Conservation (phyloP, 2,797 vertebrate genomes). For the Acipenser oxyrinchus region DNA sequence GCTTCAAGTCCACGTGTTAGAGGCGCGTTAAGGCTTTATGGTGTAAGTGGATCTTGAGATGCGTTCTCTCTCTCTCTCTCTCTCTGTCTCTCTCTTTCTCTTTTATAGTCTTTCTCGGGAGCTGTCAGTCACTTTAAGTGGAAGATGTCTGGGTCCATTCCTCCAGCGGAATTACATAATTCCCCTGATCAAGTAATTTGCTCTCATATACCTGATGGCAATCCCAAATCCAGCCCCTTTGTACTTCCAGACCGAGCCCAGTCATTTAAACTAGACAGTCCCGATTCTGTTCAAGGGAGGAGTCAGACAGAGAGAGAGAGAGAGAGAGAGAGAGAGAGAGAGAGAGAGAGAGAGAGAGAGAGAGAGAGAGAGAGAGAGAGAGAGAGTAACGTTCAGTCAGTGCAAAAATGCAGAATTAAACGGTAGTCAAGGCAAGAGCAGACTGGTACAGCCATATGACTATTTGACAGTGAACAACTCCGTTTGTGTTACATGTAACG, state of each 20-base stretch:
- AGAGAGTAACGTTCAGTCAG: too few species aligned
- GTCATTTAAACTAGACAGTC: constrained; percentile 18
- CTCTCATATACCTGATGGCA: constrained; percentile 42
- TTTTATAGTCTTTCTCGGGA: constrained; percentile 58
- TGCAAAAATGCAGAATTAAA: too few species aligned
- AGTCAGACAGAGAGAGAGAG: constrained; percentile 26
- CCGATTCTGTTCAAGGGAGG: constrained; percentile 28
- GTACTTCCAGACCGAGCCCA: constrained; percentile 24
- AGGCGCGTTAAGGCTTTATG: constrained; percentile 32
- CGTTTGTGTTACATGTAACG: too few species aligned
- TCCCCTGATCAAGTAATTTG: constrained; percentile 50
- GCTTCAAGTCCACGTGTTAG: constrained; percentile 42
- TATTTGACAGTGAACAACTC: too few species aligned
- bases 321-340: constrained; percentile 7
- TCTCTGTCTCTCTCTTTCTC: constrained; percentile 23
- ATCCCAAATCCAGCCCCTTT: constrained; percentile 27
- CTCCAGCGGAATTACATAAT: constrained; percentile 59
- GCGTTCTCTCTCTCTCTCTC: constrained; percentile 8
- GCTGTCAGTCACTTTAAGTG: constrained; percentile 62
- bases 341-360: too few species aligned
- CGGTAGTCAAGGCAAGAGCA: too few species aligned
- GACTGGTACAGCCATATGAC: too few species aligned
- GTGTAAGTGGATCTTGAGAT: constrained; percentile 32
- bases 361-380: too few species aligned
- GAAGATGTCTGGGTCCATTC: constrained; percentile 42